Evolutionary conservation across 1,140 invertebrate genomes (phyloP).

Genomic region (Atta cephalotes): DNA sequence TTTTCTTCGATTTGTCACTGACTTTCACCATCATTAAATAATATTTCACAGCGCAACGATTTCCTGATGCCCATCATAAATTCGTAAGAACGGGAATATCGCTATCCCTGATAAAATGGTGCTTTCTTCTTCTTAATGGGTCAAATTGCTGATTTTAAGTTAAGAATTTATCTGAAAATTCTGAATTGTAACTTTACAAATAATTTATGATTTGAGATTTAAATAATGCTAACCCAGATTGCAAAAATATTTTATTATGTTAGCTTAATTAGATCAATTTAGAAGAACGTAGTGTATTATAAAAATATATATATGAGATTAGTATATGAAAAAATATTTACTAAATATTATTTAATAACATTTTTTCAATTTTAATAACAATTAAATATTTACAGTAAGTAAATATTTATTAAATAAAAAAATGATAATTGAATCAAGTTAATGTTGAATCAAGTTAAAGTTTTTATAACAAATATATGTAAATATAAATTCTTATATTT

Average conservation of each 20-base stretch:
- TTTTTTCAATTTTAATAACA: too few species aligned
- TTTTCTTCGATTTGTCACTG: neutral
- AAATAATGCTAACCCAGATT: neutral
- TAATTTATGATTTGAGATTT: neutral
- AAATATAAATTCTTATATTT: too few species aligned
- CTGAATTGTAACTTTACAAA: neutral
- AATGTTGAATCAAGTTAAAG: too few species aligned
- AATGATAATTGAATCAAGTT: too few species aligned
- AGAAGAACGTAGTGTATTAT: neutral
- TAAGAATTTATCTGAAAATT: neutral
- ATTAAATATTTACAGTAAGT: too few species aligned
- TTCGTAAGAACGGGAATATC: slow-evolving; percentile 33
- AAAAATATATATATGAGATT: neutral
- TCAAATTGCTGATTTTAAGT: neutral
- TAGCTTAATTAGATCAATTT: neutral
- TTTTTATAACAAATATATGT: too few species aligned
- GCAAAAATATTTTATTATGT: neutral
- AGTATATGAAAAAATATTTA: too few species aligned
- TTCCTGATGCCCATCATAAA: slow-evolving; percentile 22
- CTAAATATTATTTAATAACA: too few species aligned
- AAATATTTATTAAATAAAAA: too few species aligned
- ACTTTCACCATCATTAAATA: slow-evolving; percentile 70
- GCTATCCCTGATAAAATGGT: too few species aligned
- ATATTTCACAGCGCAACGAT: slow-evolving; percentile 69
- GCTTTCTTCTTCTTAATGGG: neutral